phyloP scores from a whole-genome alignment of 2,888 invertebrate genomes.

The Coenonympha arcania region DNA sequence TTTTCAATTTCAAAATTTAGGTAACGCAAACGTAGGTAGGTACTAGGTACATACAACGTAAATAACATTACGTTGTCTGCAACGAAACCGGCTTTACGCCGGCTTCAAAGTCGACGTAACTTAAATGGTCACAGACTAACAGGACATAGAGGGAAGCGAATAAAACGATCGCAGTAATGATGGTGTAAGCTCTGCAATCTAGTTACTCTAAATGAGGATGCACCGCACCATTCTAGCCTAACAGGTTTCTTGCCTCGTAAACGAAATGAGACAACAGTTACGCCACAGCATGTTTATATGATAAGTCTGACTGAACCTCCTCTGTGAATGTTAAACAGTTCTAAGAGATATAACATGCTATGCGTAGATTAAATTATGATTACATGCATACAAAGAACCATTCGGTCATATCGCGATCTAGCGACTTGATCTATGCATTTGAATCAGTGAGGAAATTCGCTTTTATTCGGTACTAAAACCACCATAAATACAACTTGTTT shows the following conservation, averaged over 20 bases:
- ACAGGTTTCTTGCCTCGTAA: slow-evolving; percentile 26
- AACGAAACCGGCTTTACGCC: not conserved
- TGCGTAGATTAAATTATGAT: slow-evolving; percentile 13
- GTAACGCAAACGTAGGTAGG: too few relatives aligned
- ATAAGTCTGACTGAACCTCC: slow-evolving; percentile 19
- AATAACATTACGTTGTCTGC: not conserved
- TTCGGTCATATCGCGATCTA: not conserved
- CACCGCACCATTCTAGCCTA: slow-evolving; percentile 23
- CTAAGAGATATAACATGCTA: slow-evolving; percentile 15
- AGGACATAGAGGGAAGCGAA: slow-evolving; percentile 28
- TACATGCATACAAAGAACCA: slow-evolving; percentile 17
- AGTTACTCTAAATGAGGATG: slow-evolving; percentile 19
- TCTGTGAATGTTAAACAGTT: slow-evolving; percentile 18
- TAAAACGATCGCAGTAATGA: slow-evolving; percentile 31
- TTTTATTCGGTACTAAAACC: not conserved
- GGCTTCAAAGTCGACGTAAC: slow-evolving; percentile 8
- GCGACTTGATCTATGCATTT: not conserved
- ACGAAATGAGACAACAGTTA: slow-evolving; percentile 30
- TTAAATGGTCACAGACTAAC: slow-evolving; percentile 32
- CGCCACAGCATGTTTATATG: slow-evolving; percentile 18
- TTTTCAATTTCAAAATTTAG: too few relatives aligned
- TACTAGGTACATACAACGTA: not conserved
- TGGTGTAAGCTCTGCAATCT: slow-evolving; percentile 28
- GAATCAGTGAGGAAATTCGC: not conserved
- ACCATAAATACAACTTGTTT: not conserved